Conservation (phyloP, 2,888 invertebrate species). For the Leucania comma region DNA sequence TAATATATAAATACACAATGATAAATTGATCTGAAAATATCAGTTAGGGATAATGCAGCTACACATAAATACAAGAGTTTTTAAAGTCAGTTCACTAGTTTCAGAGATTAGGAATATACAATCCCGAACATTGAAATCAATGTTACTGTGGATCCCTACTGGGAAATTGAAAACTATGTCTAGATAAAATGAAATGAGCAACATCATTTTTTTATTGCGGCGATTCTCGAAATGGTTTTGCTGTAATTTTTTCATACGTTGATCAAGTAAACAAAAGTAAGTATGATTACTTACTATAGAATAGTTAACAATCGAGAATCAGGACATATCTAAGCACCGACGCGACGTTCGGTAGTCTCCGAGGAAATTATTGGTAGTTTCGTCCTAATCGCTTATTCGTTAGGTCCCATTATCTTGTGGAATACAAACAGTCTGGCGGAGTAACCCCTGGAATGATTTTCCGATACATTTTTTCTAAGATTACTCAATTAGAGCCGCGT, state of each 20-base stretch:
- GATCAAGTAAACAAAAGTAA: neutral
- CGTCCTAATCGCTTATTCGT: slow-evolving; percentile 48
- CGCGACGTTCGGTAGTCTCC: slow-evolving; percentile 9
- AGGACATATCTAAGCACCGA: slow-evolving; percentile 24
- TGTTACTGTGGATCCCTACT: no score
- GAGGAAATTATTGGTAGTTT: slow-evolving; percentile 47
- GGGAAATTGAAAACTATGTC: no score
- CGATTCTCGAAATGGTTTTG: neutral
- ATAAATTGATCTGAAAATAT: no score
- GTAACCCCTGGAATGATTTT: slow-evolving; percentile 30
- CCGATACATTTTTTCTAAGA: slow-evolving; percentile 41
- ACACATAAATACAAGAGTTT: no score
- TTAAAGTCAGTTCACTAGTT: no score
- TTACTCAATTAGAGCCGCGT: slow-evolving; percentile 51
- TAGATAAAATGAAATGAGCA: no score
- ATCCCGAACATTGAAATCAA: no score
- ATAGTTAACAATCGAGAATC: slow-evolving; percentile 45
- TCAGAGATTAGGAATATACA: no score
- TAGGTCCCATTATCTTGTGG: slow-evolving; percentile 54
- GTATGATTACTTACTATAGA: slow-evolving; percentile 17
- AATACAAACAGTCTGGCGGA: slow-evolving; percentile 43
- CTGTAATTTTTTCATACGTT: neutral
- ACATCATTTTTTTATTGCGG: neutral
- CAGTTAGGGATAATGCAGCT: no score
- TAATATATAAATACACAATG: no score